Evolutionary conservation across 2,888 invertebrate genomes (phyloP).

Genomic region (Synanthedon tipuliformis): DNA sequence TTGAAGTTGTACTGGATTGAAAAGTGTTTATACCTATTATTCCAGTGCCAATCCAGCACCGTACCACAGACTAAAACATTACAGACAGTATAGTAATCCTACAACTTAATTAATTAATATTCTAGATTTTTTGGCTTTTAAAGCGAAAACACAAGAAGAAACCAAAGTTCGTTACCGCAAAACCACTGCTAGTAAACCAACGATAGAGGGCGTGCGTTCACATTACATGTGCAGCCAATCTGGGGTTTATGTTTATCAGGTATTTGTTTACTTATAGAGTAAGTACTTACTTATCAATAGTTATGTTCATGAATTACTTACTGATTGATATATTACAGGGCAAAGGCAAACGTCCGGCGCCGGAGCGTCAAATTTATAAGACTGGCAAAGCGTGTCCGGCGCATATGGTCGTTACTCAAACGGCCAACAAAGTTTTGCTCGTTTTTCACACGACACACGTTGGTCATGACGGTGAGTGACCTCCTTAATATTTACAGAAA

Average conservation of each 20-base stretch:
- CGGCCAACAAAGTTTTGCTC: slow-evolving; percentile 47
- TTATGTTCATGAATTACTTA: no score
- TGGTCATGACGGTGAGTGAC: slow-evolving; percentile 39
- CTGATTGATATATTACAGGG: slow-evolving; percentile 23
- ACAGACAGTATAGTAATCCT: no score
- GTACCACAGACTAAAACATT: no score
- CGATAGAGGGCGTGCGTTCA: slow-evolving; percentile 54
- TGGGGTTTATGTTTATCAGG: slow-evolving; percentile 59
- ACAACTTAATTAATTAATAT: no score
- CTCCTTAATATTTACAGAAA: no score
- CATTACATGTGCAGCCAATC: slow-evolving; percentile 64
- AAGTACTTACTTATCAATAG: no score
- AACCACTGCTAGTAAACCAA: slow-evolving; percentile 59
- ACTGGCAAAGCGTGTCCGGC: slow-evolving; percentile 62
- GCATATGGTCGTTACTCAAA: slow-evolving; percentile 60
- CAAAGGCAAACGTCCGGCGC: slow-evolving; percentile 57
- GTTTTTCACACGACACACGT: slow-evolving; percentile 62
- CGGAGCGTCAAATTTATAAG: slow-evolving; percentile 59
- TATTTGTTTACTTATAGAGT: slow-evolving; percentile 5
- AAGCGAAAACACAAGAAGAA: slow-evolving; percentile 55
- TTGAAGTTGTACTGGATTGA: no score
- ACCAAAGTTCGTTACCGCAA: slow-evolving; percentile 55
- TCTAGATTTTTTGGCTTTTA: slow-evolving; percentile 55
- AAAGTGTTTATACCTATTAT: no score
- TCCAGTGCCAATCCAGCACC: no score